These are phyloP conservation scores for Anoura caudifer DNA, from an alignment of 2,113 vertebrate species.

Conservation along the genomic window DNA sequence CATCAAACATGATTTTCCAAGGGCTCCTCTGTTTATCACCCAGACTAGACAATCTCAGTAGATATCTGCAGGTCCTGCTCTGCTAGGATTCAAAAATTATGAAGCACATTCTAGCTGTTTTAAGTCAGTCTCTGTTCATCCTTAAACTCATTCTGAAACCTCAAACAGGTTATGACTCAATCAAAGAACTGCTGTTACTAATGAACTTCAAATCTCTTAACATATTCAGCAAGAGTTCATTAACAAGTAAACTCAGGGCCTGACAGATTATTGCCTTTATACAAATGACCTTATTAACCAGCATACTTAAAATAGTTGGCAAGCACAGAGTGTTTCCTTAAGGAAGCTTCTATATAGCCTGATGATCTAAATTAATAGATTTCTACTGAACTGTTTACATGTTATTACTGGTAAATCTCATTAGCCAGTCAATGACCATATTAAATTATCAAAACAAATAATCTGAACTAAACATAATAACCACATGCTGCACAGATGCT, in stretches of 20 bases:
- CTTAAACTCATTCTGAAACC: not conserved
- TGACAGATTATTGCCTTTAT: constrained; percentile 32
- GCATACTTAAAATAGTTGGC: not conserved
- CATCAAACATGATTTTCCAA: not conserved
- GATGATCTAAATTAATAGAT: constrained; percentile 46
- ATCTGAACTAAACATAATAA: constrained; percentile 22
- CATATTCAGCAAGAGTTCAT: constrained; percentile 25
- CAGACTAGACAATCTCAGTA: not conserved
- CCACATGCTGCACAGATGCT: not conserved
- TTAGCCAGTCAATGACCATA: not conserved
- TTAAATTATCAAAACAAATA: constrained; percentile 44
- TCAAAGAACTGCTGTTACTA: not conserved
- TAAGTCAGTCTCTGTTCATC: not conserved
- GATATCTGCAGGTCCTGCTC: not conserved
- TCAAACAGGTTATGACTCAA: not conserved
- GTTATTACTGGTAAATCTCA: constrained; percentile 47
- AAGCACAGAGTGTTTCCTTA: not conserved
- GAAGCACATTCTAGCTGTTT: not conserved
- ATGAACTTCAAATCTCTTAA: not conserved
- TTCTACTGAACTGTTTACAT: not conserved
- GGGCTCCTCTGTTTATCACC: not conserved
- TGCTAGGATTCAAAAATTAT: not conserved
- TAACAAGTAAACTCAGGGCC: constrained; percentile 25
- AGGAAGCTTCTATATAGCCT: not conserved
- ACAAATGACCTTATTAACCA: constrained; percentile 43